phyloP scores from a whole-genome alignment of 2,113 vertebrate species.

The Tachuris rubrigastra region DNA sequence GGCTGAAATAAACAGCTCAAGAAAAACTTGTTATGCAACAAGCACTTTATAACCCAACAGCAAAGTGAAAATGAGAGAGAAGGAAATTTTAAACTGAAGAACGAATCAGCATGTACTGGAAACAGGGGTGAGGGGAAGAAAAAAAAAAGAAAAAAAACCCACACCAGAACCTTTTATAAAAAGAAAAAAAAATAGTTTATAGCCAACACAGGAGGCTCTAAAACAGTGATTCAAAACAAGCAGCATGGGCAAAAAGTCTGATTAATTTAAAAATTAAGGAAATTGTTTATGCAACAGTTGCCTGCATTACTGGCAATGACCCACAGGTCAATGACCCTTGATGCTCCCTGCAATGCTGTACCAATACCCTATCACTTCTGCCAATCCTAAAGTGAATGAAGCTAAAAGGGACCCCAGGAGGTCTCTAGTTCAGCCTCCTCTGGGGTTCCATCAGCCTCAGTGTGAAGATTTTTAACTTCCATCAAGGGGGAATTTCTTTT shows the following conservation, averaged over 20 bases:
- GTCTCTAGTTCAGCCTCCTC: background rate
- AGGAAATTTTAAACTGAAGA: background rate
- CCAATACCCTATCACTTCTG: background rate
- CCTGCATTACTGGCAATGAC: background rate
- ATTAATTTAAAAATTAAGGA: background rate
- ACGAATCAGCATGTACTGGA: background rate
- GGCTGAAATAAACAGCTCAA: slow-evolving; percentile 3
- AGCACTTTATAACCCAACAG: background rate
- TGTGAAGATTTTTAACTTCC: background rate
- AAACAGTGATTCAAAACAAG: background rate
- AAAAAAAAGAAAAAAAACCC: background rate
- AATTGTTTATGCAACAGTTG: background rate
- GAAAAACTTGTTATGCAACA: background rate
- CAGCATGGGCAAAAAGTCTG: background rate
- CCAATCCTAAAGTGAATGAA: background rate
- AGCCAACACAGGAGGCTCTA: background rate
- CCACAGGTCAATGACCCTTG: background rate
- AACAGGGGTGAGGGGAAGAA: background rate
- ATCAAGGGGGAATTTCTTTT: background rate
- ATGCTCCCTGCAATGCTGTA: background rate
- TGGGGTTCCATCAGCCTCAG: background rate
- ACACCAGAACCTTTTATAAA: background rate
- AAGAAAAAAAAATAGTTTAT: background rate
- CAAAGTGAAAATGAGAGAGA: background rate
- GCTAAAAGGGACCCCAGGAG: background rate